Base-by-base conservation (phyloP, 2,113 vertebrate genomes). In the Petromus typicus region DNA sequence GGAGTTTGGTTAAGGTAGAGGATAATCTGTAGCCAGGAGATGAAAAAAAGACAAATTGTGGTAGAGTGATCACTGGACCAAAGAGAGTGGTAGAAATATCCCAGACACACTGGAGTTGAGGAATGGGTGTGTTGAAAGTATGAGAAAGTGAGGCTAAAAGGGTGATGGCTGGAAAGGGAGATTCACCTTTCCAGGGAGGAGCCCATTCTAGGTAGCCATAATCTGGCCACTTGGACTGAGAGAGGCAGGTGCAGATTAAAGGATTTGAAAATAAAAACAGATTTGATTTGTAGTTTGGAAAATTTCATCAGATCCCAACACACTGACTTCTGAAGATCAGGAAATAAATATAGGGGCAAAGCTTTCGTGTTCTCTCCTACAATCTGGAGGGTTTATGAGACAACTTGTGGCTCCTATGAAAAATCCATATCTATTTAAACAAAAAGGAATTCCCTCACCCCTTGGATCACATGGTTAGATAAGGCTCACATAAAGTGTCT, bases 221-320 rank as follows among this genome's bases (percentile, higher is more conserved):
- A 71, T 85, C 37, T 27, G 48, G 3, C 59, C 40, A 61, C 88
- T 76, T 48, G 34, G 10, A 16, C 3, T 43, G 32, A 20, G 3
- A 18, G 23, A 45, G 4, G 48, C 37, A 73, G 71, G 75, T 79
- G 83, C 67, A 83, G 32, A 43, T 40, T 79, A 80, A 86, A 96
- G 6, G 4, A 34, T 59, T 16, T 78, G 27, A 90, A 66, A 48
- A 51, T 81, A 92, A 92, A 87, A 23, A 37, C 1, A 67, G 67
- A 57, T 95, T 78, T 91, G 27, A 91, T 78, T 73, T 75, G 10
- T 32, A 66, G 30, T 69, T 93, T 86, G 84, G n/a, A 85, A 95
- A 93, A 93, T 57, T 75, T 27, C 43, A 64, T 89, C 75, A 69
- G 3, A 89, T 61, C 43, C 43, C 18, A 67, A n/a, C 61, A 79